These are phyloP conservation scores for Aphrocallistes beatrix DNA, from an alignment of 37 sponge, comb jelly and placozoan species.

Conservation along the genomic window DNA sequence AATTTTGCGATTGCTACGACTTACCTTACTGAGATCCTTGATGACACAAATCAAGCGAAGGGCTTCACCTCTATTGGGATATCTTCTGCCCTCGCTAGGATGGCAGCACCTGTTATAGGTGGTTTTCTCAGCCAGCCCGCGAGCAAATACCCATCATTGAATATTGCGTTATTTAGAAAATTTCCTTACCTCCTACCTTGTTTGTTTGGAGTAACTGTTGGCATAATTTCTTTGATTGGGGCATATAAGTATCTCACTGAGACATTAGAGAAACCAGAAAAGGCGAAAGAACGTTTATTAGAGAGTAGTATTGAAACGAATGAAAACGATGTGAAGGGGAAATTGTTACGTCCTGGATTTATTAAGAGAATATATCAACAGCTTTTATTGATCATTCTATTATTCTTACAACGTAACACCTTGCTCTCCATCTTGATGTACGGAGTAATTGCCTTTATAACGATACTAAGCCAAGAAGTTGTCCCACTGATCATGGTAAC, in stretches of 20 bases:
- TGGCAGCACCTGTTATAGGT: constrained; percentile 55
- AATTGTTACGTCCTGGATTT: neutral
- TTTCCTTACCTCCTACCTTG: constrained; percentile 70
- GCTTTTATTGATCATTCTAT: neutral
- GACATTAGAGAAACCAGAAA: constrained; percentile 36
- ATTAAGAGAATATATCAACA: neutral
- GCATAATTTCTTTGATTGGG: constrained; percentile 33
- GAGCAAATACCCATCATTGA: constrained; percentile 40
- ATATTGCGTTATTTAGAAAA: constrained; percentile 54
- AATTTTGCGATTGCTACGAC: constrained; percentile 69
- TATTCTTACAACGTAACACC: constrained; percentile 39
- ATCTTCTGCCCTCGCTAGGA: constrained; percentile 37
- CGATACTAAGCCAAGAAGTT: constrained; percentile 46
- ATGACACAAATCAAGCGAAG: constrained; percentile 74
- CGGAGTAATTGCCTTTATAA: constrained; percentile 31
- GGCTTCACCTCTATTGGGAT: constrained; percentile 52
- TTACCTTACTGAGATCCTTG: constrained; percentile 79
- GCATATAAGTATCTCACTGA: constrained; percentile 56
- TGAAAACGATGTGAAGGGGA: neutral
- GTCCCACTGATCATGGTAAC: constrained; percentile 59
- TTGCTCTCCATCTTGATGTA: constrained; percentile 39
- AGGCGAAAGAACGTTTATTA: neutral
- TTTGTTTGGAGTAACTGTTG: constrained; percentile 39
- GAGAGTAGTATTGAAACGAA: neutral
- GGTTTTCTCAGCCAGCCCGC: constrained; percentile 79